Conservation (phyloP, 1,140 invertebrate species). For the Antheraea pernyi region DNA sequence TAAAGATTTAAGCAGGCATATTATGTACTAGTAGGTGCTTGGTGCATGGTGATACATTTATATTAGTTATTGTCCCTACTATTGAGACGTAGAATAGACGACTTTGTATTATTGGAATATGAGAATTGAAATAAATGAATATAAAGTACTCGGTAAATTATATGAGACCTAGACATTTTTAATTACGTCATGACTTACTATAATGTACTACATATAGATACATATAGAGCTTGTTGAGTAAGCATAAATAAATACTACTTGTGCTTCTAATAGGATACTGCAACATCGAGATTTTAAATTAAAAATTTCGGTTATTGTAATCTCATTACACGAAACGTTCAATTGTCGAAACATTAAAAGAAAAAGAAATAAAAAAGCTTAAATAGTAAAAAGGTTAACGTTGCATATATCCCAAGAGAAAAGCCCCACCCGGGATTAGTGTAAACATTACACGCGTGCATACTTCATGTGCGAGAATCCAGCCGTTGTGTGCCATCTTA, state of each 20-base stretch:
- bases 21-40: constrained; percentile 33
- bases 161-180: neutral
- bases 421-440: constrained; percentile 1
- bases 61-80: neutral
- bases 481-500: constrained; percentile 90
- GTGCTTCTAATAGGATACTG: neutral
- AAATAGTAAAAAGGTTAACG: neutral
- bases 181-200: neutral
- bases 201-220: neutral
- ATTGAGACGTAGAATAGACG: neutral
- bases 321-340: neutral
- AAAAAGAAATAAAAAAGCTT: neutral
- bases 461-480: constrained; percentile 79
- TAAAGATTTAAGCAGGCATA: constrained; percentile 7
- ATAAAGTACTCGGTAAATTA: neutral
- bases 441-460: constrained; percentile 56
- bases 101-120: neutral
- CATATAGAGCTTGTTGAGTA: neutral
- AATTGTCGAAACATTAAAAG: neutral
- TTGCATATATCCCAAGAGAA: constrained; percentile 11
- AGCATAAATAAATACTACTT: neutral
- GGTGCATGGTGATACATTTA: constrained; percentile 46
- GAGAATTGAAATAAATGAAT: neutral
- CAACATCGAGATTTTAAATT: neutral
- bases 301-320: too few relatives aligned